Conservation (phyloP, 1,140 invertebrate species). For the Akabosia matsudoensis region DNA sequence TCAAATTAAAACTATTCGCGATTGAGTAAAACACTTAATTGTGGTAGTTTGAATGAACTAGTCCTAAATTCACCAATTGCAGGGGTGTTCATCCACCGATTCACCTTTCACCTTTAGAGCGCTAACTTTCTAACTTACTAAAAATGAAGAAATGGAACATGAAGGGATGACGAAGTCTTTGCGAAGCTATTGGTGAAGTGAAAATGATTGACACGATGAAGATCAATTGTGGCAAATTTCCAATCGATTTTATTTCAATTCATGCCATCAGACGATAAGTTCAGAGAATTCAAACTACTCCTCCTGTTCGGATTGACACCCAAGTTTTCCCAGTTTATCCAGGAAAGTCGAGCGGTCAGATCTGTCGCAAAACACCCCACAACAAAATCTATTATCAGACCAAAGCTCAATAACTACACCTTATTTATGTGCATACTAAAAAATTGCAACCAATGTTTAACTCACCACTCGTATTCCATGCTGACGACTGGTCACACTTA, state of each 20-base stretch:
- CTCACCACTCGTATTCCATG: constrained; percentile 95
- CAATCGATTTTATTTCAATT: background rate
- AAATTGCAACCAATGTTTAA: constrained; percentile 26
- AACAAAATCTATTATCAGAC: background rate
- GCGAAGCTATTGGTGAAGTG: too few relatives aligned
- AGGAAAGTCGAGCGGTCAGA: constrained; percentile 90
- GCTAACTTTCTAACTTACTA: too few relatives aligned
- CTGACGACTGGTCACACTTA: constrained; percentile 71
- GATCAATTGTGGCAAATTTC: background rate
- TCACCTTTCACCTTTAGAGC: too few relatives aligned
- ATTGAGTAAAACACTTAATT: too few relatives aligned
- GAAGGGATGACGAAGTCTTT: too few relatives aligned
- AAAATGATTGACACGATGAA: background rate
- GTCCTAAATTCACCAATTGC: too few relatives aligned
- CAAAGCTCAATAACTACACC: background rate
- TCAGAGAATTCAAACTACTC: constrained; percentile 74
- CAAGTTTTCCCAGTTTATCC: constrained; percentile 99
- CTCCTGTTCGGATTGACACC: constrained; percentile 84
- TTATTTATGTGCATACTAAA: background rate
- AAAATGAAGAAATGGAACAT: too few relatives aligned
- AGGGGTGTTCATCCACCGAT: too few relatives aligned
- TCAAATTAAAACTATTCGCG: too few relatives aligned
- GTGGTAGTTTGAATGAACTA: too few relatives aligned
- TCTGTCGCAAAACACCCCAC: constrained; percentile 61
- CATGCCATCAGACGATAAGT: constrained; percentile 60